Base-by-base conservation (phyloP, 2,888 invertebrate genomes). In the Diplolepis rosae region DNA sequence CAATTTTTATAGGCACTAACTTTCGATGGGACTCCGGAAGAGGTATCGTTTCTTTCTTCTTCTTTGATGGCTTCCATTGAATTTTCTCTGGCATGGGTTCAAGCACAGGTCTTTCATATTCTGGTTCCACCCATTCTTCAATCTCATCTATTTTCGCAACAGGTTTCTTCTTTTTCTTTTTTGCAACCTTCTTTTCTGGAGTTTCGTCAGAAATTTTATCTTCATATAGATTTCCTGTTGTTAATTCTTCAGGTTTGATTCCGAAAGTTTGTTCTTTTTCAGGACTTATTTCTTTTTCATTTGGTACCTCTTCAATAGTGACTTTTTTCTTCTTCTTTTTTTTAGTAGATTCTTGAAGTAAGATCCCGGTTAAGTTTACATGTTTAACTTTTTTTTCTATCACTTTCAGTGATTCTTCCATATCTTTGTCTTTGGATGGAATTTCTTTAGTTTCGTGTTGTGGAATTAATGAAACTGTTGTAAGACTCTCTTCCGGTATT, bases 41-140 rank as follows among this genome's bases (percentile, higher is more conserved):
- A 6, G 78, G 69, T 39, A 76, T 78, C 50, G 75, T 56, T 68
- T 84, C 80, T 66, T 77, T 73, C 48, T 79, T 76, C 70, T 77
- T 75, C 61, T 77, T 80, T n/a, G 73, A 68, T n/a, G 74, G 73
- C 61, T 77, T 77, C 72, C 74, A 76, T 24, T 75, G 35, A 68
- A 79, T 77, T 45, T 79, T 79, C 61, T 85, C 85, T 27, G 79
- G 75, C 69, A 81, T 83, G 32, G 80, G 77, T 75, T 85, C 84
- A 11, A 77, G 66, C 27, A 84, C 80, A 22, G 82, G 78, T 48
- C 79, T 76, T 52, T 81, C 79, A 28, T 78, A 80, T 72, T 78
- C 80, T 9, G 74, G 82, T 71, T 79, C 84, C 73, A 77, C 84
- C 79, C 74, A 78, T 66, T 82, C 78, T 15, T 79, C 79, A 27